Percentiles rank a stretch among this genome's conserved stretches.
Evolutionary conservation across 2,797 vertebrate species (phyloP).

Genomic region (Sebastes matsubarae): DNA sequence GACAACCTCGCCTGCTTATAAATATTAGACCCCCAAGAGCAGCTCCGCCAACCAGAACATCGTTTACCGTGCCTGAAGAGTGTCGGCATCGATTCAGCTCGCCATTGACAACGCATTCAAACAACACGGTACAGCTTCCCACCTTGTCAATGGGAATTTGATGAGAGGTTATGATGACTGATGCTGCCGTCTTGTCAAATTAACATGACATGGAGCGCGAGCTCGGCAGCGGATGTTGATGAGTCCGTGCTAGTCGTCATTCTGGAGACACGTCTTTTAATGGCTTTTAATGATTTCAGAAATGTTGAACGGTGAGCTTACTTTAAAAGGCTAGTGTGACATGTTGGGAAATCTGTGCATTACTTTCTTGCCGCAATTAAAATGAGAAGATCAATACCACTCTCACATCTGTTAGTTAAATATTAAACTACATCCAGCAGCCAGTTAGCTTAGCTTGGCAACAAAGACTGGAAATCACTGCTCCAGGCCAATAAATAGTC

Average conservation of each 20-base stretch:
- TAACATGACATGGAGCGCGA: constrained; percentile 16
- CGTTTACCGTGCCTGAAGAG: constrained; percentile 34
- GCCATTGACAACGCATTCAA: constrained; percentile 18
- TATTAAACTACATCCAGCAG: neutral
- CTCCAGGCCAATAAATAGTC: neutral
- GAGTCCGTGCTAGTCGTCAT: neutral
- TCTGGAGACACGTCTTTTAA: neutral
- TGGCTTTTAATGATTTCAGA: neutral
- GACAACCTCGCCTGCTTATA: constrained; percentile 18
- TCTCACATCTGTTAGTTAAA: neutral
- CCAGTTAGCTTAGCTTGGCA: neutral
- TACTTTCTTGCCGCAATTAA: neutral
- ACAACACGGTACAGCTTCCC: constrained; percentile 33
- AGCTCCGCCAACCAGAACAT: constrained; percentile 40
- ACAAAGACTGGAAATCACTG: neutral
- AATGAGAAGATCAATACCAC: neutral
- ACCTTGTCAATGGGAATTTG: constrained; percentile 53
- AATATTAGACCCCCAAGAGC: constrained; percentile 45
- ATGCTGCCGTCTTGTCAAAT: constrained; percentile 57
- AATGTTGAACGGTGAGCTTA: neutral
- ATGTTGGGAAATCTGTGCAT: neutral
- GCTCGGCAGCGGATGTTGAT: constrained; percentile 8
- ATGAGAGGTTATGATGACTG: constrained; percentile 57
- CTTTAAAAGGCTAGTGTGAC: neutral
- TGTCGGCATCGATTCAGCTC: constrained; percentile 46